Evolutionary conservation across 2,888 invertebrate species (phyloP).

Genomic region (Bombylius discolor): DNA sequence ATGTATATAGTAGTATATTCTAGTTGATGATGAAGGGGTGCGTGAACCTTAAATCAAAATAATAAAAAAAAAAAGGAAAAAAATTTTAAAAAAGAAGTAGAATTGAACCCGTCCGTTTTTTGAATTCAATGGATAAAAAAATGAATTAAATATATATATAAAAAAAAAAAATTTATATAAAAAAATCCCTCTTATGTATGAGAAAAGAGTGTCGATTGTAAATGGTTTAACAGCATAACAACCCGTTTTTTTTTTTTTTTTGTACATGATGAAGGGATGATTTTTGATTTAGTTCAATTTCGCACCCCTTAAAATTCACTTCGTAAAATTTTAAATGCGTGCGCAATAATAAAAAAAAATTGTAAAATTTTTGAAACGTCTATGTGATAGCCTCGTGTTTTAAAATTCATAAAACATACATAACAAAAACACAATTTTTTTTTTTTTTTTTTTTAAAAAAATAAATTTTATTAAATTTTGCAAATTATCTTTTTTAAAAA

Average conservation of each 20-base stretch:
- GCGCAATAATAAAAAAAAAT: constrained; percentile 1
- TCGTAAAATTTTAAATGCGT: constrained; percentile 13
- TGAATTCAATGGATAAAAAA: not conserved
- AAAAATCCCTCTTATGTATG: constrained; percentile 1
- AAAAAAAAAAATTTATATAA: not conserved
- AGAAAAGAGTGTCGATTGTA: not conserved
- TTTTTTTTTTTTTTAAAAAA: no score
- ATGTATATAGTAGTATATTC: not conserved
- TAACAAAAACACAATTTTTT: no score
- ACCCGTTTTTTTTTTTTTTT: constrained; percentile 7
- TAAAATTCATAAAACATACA: no score
- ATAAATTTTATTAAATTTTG: no score
- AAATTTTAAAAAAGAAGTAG: not conserved
- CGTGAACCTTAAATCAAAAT: constrained; percentile 11
- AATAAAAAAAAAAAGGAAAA: not conserved
- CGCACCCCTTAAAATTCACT: constrained; percentile 17
- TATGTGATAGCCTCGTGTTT: no score
- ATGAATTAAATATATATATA: not conserved
- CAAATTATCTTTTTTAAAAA: no score
- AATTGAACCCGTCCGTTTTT: not conserved
- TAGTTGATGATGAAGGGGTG: constrained; percentile 12
- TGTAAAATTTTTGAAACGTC: no score
- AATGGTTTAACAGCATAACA: constrained; percentile 1
- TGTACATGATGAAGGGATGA: constrained; percentile 12
- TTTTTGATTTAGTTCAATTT: constrained; percentile 17